Base-by-base conservation (phyloP, 2,888 invertebrate genomes). In the Smittia sp. region DNA sequence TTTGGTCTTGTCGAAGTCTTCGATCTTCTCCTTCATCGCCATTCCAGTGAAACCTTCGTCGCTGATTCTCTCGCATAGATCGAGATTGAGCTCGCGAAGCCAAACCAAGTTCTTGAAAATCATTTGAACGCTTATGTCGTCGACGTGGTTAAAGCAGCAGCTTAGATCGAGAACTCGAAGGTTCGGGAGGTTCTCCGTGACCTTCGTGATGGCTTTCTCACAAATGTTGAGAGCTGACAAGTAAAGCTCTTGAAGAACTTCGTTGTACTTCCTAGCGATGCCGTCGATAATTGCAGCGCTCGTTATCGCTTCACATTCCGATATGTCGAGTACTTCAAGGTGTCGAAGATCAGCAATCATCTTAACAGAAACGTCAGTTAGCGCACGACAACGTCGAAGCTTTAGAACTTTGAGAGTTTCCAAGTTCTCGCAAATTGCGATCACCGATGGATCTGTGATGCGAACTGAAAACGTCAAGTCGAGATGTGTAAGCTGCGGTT, bases 11-110 rank as follows among this genome's bases (percentile, higher is more conserved):
- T 65, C 13, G 63, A 81, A 80, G 24, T 79, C 78, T 46, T 78
- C 78, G 74, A 80, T 79, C 27, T 80, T 75, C 75, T 83, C 81
- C 9, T 83, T 79, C 78, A 84, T 84, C 4, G 85, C 85, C 85
- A 89, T 88, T 25, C 89, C 89, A 18, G 90, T 89, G 15, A 92
- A 80, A 0, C 90, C 91, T 32, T 86, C 86, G 81, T 92, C 91
- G 9, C 89, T 88, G 32, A 82, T 76, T 80, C 86, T 85, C 76
- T 86, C 86, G 81, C 91, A 91, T 78, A 87, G 87, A 76, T 88
- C 87, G 74, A 92, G 80, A 74, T 86, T 86, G 62, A 92, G 83
- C 22, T 82, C 85, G 52, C 86, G 83, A 54, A 92, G 81, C 76
- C 83, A 80, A 15, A 85, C 79, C 77, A 90, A 85, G 77, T 89